Evolutionary conservation across 2,113 vertebrate species (phyloP).

Genomic region (Malaclemys terrapin): DNA sequence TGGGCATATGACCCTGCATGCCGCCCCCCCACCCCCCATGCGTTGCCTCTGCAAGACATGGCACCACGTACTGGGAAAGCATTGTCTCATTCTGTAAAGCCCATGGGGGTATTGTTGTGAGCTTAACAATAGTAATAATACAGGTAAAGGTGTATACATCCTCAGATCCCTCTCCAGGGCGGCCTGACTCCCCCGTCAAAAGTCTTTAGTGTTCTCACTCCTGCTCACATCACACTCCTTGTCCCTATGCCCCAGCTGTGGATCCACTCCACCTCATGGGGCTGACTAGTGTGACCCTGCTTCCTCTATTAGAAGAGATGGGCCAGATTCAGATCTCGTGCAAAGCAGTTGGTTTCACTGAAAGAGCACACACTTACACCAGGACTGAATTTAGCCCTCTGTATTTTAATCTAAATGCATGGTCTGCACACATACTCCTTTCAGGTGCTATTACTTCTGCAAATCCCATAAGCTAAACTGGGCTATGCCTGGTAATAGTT

Average conservation of each 20-base stretch:
- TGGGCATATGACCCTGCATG: too few species aligned
- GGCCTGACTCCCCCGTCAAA: background rate
- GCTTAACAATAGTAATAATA: background rate
- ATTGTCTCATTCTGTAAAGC: background rate
- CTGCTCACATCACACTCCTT: background rate
- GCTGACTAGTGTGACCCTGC: background rate
- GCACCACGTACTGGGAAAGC: too few species aligned
- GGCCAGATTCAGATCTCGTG: background rate
- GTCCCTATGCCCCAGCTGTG: background rate
- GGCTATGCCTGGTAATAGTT: background rate
- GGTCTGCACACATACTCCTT: background rate
- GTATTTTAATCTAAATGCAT: background rate
- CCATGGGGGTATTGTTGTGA: background rate
- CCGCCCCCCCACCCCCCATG: too few species aligned
- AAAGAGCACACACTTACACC: background rate
- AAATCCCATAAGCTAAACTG: background rate
- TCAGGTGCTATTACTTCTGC: background rate
- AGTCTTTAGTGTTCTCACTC: background rate
- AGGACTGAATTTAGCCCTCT: background rate
- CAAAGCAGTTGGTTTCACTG: background rate
- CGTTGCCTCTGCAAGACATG: too few species aligned
- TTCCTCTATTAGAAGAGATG: background rate
- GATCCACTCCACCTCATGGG: background rate
- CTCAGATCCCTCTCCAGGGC: background rate
- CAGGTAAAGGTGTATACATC: background rate